Conservation (phyloP, 2,888 invertebrate genomes). For the Drosophila subquinaria region DNA sequence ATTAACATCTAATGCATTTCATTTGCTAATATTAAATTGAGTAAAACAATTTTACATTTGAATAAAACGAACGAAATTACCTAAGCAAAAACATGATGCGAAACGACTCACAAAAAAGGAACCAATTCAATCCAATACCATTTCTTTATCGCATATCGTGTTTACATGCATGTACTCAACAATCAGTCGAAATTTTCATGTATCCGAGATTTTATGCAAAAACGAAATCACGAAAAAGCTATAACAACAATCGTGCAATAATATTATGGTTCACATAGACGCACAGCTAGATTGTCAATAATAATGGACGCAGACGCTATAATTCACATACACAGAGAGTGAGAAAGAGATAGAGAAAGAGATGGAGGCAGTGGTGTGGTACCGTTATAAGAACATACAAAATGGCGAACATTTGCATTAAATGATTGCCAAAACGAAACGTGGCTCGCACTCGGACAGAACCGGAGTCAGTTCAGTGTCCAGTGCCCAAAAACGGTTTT, state of each 20-base stretch:
- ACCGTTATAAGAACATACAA: slow-evolving; percentile 69
- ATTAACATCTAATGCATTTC: background rate
- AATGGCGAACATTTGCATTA: slow-evolving; percentile 80
- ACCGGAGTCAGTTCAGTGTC: slow-evolving; percentile 14
- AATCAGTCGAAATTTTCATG: slow-evolving; percentile 56
- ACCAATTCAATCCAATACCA: background rate
- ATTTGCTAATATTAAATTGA: background rate
- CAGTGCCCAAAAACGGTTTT: slow-evolving; percentile 79
- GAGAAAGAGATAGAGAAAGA: background rate
- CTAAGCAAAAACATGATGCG: slow-evolving; percentile 14
- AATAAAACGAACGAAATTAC: background rate
- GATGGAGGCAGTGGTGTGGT: background rate
- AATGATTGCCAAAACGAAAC: slow-evolving; percentile 77
- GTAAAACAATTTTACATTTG: background rate
- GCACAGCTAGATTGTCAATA: slow-evolving; percentile 60
- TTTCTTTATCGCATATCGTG: slow-evolving; percentile 39
- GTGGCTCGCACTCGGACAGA: slow-evolving; percentile 5
- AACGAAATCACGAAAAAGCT: slow-evolving; percentile 69
- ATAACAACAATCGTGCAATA: slow-evolving; percentile 78
- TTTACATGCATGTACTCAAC: slow-evolving; percentile 63
- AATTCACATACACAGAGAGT: slow-evolving; percentile 48
- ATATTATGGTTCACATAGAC: slow-evolving; percentile 68
- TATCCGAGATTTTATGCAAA: slow-evolving; percentile 65
- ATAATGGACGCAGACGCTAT: slow-evolving; percentile 69
- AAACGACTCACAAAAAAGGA: background rate